These are phyloP conservation scores for Microplitis manilae DNA, from an alignment of 2,888 invertebrate genomes.

Conservation along the genomic window DNA sequence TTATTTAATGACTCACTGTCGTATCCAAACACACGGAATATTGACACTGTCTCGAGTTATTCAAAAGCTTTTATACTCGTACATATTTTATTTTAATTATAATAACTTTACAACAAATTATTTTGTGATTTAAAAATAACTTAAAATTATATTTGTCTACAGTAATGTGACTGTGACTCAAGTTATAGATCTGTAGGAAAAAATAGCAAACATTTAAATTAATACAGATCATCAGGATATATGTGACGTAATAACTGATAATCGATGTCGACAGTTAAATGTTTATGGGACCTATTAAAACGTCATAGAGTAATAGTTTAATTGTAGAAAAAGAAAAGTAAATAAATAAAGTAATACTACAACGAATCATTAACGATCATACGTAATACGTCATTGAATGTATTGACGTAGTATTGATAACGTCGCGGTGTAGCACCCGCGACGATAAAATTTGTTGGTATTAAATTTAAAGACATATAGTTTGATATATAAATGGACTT, in stretches of 20 bases:
- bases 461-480: not conserved
- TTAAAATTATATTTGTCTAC: not conserved
- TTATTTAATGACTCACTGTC: not conserved
- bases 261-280: not conserved
- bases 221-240: not conserved
- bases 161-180: not conserved
- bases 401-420: slow-evolving; percentile 21
- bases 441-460: slow-evolving; percentile 16
- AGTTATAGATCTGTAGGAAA: not conserved
- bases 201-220: not conserved
- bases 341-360: not conserved
- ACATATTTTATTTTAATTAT: not conserved
- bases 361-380: not conserved
- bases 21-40: not conserved
- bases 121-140: not conserved
- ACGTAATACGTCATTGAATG: slow-evolving; percentile 24
- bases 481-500: not conserved
- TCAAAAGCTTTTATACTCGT: not conserved
- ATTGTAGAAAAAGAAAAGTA: not conserved
- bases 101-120: not conserved
- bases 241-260: not conserved
- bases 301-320: not conserved
- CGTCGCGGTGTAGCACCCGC: not conserved
- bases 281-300: not conserved
- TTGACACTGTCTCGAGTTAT: not conserved